Conservation (phyloP, 2,888 invertebrate species). For the Alloplasta piceator region DNA sequence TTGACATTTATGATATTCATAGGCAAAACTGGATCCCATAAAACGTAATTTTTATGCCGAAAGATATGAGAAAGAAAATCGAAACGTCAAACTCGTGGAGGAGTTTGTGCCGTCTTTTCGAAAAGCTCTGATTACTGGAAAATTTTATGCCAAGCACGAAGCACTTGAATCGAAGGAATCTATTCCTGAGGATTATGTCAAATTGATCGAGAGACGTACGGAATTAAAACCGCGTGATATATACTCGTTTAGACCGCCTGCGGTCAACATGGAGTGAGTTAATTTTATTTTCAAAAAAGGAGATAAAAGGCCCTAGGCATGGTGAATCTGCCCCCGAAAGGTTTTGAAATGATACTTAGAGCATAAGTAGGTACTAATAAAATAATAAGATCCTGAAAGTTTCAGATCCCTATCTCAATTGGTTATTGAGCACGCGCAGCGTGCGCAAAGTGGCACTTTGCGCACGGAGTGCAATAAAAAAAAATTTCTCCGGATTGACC, state of each 20-base stretch:
- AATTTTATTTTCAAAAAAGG: conserved; percentile 1
- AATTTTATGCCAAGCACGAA: conserved; percentile 80
- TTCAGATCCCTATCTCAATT: too few relatives aligned
- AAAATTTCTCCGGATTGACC: too few relatives aligned
- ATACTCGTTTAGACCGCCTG: conserved; percentile 75
- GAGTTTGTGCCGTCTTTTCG: conserved; percentile 71
- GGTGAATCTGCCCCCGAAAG: too few relatives aligned
- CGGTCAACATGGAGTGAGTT: conserved; percentile 78
- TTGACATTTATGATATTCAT: not conserved
- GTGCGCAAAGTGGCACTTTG: too few relatives aligned
- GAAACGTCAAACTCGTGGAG: conserved; percentile 69
- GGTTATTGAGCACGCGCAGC: too few relatives aligned
- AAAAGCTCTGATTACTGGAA: conserved; percentile 73
- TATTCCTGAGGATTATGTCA: conserved; percentile 71
- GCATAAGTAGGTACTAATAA: too few relatives aligned
- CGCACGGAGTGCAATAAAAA: too few relatives aligned
- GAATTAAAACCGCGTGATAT: conserved; percentile 71
- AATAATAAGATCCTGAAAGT: too few relatives aligned
- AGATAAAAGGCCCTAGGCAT: not conserved
- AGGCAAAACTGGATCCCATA: conserved; percentile 69
- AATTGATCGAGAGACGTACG: conserved; percentile 71
- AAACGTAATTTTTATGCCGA: conserved; percentile 76
- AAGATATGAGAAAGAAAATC: conserved; percentile 76
- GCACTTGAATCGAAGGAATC: conserved; percentile 28
- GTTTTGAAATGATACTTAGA: too few relatives aligned